Percentiles rank a stretch among this genome's conserved stretches.
Evolutionary conservation across 2,797 vertebrate species (phyloP).

Genomic region (Cyprinella venusta): DNA sequence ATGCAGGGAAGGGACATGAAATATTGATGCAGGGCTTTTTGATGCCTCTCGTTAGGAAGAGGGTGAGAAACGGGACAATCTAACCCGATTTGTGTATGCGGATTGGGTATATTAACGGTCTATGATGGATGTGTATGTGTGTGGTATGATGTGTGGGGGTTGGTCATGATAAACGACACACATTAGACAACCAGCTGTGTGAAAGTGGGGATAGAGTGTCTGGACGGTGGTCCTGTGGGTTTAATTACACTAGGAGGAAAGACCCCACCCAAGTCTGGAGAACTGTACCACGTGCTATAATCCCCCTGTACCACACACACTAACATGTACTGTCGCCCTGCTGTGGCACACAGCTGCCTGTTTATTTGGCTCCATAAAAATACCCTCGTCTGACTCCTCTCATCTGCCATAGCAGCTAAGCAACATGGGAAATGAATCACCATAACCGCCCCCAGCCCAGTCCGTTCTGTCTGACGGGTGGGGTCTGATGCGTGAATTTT

Average conservation of each 20-base stretch:
- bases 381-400: slow-evolving; percentile 26
- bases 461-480: neutral
- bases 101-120: neutral
- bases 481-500: slow-evolving; percentile 18
- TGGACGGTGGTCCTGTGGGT: slow-evolving; percentile 58
- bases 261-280: slow-evolving; percentile 60
- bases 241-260: slow-evolving; percentile 54
- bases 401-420: slow-evolving; percentile 44
- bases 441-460: slow-evolving; percentile 1
- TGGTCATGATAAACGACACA: slow-evolving; percentile 8
- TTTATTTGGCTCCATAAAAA: slow-evolving; percentile 42
- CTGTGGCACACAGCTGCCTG: slow-evolving; percentile 47
- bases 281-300: neutral
- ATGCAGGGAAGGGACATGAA: slow-evolving; percentile 64
- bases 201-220: slow-evolving; percentile 35
- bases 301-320: slow-evolving; percentile 22
- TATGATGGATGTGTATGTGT: slow-evolving; percentile 40
- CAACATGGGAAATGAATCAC: slow-evolving; percentile 41
- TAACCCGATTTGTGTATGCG: slow-evolving; percentile 18
- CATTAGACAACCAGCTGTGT: slow-evolving; percentile 19
- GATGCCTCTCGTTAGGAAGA: slow-evolving; percentile 69
- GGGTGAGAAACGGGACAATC: slow-evolving; percentile 32
- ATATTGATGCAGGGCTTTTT: slow-evolving; percentile 72
- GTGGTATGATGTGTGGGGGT: slow-evolving; percentile 34
- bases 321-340: neutral